These are phyloP conservation scores for Tetrax tetrax DNA, from an alignment of 2,113 vertebrate species.

Conservation along the genomic window DNA sequence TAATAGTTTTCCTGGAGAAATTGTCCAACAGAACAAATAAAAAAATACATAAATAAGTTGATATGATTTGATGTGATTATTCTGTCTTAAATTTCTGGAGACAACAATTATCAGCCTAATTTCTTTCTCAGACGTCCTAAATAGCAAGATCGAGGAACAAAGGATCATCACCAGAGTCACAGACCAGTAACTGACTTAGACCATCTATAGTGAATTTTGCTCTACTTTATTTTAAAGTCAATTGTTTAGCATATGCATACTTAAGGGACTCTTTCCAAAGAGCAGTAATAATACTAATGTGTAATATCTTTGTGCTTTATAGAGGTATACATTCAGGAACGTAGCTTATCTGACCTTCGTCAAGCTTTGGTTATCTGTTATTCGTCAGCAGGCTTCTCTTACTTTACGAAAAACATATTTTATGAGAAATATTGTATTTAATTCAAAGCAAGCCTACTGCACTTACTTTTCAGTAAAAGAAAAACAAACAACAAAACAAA, in stretches of 20 bases:
- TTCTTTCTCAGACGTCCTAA: conserved; percentile 63
- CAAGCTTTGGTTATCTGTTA: not conserved
- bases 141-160: conserved; percentile 27
- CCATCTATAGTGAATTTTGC: not conserved
- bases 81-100: conserved; percentile 58
- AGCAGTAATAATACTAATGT: not conserved
- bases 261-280: not conserved
- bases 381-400: not conserved
- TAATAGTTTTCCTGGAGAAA: conserved; percentile 61
- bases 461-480: not conserved
- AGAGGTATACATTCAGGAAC: not conserved
- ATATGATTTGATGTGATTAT: conserved; percentile 61
- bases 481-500: not conserved
- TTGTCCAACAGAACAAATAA: conserved; percentile 54
- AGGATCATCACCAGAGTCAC: conserved; percentile 10
- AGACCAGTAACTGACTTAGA: not conserved
- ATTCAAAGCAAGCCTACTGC: not conserved
- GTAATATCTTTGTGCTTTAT: not conserved
- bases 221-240: not conserved
- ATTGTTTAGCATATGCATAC: not conserved
- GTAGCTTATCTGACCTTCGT: not conserved
- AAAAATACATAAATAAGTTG: conserved; percentile 63
- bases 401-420: not conserved
- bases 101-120: conserved; percentile 54
- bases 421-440: not conserved